These are phyloP conservation scores for Calyptomena viridis DNA, from an alignment of 2,113 vertebrate species.

Conservation along the genomic window DNA sequence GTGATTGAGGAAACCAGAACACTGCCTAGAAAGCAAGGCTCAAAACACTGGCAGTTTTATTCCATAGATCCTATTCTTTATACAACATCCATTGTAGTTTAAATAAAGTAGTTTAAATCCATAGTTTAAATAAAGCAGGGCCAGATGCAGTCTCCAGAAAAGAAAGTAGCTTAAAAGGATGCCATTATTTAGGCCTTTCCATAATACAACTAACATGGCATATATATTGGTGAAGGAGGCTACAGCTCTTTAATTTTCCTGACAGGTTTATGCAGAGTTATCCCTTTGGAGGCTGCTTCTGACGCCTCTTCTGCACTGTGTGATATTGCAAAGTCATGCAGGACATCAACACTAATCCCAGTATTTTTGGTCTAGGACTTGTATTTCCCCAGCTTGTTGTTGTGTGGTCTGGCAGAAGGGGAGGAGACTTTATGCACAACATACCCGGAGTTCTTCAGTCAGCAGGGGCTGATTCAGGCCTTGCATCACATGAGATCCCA, in stretches of 20 bases:
- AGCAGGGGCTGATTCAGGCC: neutral
- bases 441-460: neutral
- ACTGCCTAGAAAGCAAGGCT: conserved; percentile 28
- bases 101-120: conserved; percentile 48
- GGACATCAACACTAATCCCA: neutral
- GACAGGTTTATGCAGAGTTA: conserved; percentile 39
- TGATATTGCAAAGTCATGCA: neutral
- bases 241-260: conserved; percentile 40
- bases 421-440: neutral
- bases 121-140: conserved; percentile 41
- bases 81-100: conserved; percentile 39
- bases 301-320: neutral
- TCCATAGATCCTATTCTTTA: conserved; percentile 52
- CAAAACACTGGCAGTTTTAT: conserved; percentile 28
- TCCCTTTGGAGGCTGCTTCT: neutral
- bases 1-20: conserved; percentile 50
- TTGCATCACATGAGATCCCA: neutral
- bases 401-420: neutral
- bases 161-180: conserved; percentile 21
- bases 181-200: conserved; percentile 16
- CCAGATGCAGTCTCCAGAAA: conserved; percentile 38
- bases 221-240: conserved; percentile 5
- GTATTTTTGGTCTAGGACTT: neutral
- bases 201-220: neutral
- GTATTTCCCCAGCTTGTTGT: neutral